Evolutionary conservation across 2,797 vertebrate genomes (phyloP).

Genomic region (Anableps anableps): DNA sequence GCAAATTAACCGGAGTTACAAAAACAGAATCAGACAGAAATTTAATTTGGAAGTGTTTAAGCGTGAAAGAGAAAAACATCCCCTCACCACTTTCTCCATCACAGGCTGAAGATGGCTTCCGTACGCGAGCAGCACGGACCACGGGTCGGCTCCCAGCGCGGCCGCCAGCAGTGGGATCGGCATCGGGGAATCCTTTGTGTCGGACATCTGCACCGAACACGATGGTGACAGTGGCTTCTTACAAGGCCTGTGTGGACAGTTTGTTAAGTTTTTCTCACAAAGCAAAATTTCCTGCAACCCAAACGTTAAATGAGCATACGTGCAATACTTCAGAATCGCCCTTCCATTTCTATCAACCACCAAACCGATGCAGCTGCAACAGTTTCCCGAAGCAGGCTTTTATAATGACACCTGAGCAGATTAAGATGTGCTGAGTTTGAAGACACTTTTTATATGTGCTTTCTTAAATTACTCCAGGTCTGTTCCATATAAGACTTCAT

Average conservation of each 20-base stretch:
- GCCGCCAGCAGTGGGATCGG: constrained; percentile 91
- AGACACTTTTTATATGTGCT: neutral
- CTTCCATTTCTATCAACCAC: neutral
- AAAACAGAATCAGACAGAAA: neutral
- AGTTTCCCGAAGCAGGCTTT: neutral
- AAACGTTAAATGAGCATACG: neutral
- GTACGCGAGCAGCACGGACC: constrained; percentile 87
- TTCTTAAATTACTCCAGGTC: neutral
- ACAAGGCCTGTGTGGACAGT: constrained; percentile 83
- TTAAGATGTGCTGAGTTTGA: neutral
- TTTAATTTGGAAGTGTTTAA: neutral
- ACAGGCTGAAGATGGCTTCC: constrained; percentile 91
- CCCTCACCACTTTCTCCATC: constrained; percentile 91
- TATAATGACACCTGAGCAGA: neutral
- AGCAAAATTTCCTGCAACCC: neutral
- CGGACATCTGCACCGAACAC: constrained; percentile 92
- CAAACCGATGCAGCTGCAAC: neutral
- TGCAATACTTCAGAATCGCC: neutral
- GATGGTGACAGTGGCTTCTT: constrained; percentile 94
- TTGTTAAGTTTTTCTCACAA: neutral
- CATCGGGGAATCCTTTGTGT: constrained; percentile 80
- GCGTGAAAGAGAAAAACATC: neutral
- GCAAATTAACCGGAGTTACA: neutral
- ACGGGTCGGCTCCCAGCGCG: constrained; percentile 83
- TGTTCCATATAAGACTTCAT: neutral